phyloP scores from a whole-genome alignment of 2,797 vertebrate species.

The Sarcophilus harrisii region DNA sequence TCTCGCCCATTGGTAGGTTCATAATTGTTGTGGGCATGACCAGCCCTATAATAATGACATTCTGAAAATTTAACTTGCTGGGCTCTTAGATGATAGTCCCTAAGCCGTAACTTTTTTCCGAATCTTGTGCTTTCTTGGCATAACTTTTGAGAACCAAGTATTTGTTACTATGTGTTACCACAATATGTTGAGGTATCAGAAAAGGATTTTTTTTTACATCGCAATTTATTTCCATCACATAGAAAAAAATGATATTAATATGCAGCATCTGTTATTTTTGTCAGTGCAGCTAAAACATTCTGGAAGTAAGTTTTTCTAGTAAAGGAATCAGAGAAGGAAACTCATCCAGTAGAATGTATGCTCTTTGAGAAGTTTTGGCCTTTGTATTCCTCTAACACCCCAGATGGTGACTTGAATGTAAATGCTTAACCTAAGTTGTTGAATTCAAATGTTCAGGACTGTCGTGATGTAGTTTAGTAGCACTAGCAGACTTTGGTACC shows the following conservation, averaged over 20 bases:
- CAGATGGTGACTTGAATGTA: neutral
- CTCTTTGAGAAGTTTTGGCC: neutral
- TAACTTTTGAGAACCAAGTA: neutral
- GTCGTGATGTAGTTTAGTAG: neutral
- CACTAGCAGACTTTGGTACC: neutral
- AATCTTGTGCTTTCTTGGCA: neutral
- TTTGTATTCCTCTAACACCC: neutral
- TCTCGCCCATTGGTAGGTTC: neutral
- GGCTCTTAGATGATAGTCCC: neutral
- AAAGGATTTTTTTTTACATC: neutral
- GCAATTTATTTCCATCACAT: neutral
- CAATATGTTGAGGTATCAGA: neutral
- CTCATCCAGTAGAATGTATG: neutral
- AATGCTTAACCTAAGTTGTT: neutral
- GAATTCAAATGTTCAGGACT: neutral
- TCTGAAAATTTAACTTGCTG: neutral
- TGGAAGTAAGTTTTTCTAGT: neutral
- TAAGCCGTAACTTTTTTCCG: neutral
- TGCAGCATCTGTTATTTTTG: neutral
- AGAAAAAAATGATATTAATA: neutral
- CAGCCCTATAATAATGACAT: neutral
- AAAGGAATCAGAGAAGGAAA: neutral
- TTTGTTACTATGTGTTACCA: too few species aligned
- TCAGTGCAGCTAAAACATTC: neutral
- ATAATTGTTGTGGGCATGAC: neutral